Conservation (phyloP, 2,797 vertebrate species). For the Pempheris klunzingeri region DNA sequence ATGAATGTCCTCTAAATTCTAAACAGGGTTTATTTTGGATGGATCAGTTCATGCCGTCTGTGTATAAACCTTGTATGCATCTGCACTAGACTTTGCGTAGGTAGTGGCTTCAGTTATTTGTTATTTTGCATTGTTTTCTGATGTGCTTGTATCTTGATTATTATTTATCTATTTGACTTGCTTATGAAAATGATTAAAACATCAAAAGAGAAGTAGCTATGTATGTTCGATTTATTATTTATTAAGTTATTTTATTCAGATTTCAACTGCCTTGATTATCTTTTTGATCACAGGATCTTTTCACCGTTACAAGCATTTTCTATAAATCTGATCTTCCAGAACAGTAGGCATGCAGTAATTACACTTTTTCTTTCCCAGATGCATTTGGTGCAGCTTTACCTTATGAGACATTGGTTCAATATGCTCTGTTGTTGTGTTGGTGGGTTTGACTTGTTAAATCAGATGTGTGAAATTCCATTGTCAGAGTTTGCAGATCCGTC, state of each 20-base stretch:
- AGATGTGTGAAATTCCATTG: slow-evolving; percentile 56
- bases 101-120: slow-evolving; percentile 68
- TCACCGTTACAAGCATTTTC: slow-evolving; percentile 71
- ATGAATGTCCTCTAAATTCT: slow-evolving; percentile 81
- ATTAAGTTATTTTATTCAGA: slow-evolving; percentile 37
- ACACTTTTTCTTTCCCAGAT: slow-evolving; percentile 58
- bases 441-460: slow-evolving; percentile 67
- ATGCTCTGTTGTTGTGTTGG: slow-evolving; percentile 64
- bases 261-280: slow-evolving; percentile 42
- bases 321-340: slow-evolving; percentile 83
- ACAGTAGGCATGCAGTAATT: slow-evolving; percentile 76
- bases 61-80: slow-evolving; percentile 69
- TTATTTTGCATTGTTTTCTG: slow-evolving; percentile 68
- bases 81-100: slow-evolving; percentile 58
- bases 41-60: slow-evolving; percentile 65
- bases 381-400: slow-evolving; percentile 63
- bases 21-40: slow-evolving; percentile 76
- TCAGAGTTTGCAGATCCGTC: slow-evolving; percentile 57
- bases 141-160: slow-evolving; percentile 71
- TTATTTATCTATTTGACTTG: slow-evolving; percentile 61
- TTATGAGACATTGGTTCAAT: slow-evolving; percentile 51
- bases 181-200: slow-evolving; percentile 67
- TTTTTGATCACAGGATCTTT: slow-evolving; percentile 54
- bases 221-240: slow-evolving; percentile 72
- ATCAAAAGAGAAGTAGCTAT: slow-evolving; percentile 66